Conservation (phyloP, 2,113 vertebrate species). For the Hemiscyllium ocellatum region DNA sequence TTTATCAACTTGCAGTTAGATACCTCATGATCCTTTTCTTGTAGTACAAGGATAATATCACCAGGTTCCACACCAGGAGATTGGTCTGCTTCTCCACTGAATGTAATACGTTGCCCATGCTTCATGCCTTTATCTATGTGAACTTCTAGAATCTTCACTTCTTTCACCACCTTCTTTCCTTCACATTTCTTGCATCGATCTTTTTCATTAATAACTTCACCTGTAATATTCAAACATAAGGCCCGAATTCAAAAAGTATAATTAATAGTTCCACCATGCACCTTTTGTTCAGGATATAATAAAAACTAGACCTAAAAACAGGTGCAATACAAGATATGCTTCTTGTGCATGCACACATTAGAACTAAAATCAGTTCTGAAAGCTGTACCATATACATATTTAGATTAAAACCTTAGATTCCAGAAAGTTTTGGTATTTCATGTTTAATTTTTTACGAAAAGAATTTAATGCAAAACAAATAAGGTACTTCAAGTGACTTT, state of each 20-base stretch:
- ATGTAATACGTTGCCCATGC: conserved; percentile 95
- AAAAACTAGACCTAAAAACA: neutral
- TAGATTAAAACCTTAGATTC: neutral
- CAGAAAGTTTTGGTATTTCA: neutral
- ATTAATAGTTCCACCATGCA: neutral
- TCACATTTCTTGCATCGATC: conserved; percentile 99
- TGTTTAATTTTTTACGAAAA: neutral
- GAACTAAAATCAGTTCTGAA: neutral
- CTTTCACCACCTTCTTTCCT: conserved; percentile 95
- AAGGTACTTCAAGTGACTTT: neutral
- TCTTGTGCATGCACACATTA: neutral
- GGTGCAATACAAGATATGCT: neutral
- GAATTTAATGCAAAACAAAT: neutral
- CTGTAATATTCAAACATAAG: conserved; percentile 50
- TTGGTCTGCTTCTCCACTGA: conserved; percentile 94
- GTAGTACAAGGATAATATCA: conserved; percentile 90
- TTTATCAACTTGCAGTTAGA: neutral
- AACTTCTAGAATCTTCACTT: conserved; percentile 96
- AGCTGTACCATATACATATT: neutral
- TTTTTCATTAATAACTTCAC: conserved; percentile 96
- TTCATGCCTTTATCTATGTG: conserved; percentile 99
- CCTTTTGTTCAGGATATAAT: neutral
- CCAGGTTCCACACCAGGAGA: conserved; percentile 91
- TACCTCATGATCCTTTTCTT: conserved; percentile 97
- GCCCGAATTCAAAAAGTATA: neutral